A percentile compares a stretch with the other conserved stretches of the same genome.
Conservation (phyloP, 2,113 vertebrate genomes). For the Pitta sordida region DNA sequence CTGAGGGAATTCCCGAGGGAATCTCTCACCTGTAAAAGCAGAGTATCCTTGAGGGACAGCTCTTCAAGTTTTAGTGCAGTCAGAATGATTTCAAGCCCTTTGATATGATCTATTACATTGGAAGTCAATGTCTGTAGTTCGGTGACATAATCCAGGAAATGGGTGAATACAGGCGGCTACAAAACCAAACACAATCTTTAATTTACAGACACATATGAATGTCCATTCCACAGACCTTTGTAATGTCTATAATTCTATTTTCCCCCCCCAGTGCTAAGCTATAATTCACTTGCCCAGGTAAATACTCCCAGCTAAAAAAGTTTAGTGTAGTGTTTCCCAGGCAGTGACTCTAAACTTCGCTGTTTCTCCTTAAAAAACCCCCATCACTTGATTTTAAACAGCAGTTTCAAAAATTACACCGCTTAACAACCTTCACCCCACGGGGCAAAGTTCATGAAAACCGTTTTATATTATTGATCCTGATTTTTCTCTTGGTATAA, state of each 20-base stretch:
- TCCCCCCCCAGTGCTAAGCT: neutral
- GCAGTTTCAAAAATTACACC: neutral
- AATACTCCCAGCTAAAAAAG: neutral
- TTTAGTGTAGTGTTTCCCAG: neutral
- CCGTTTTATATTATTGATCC: neutral
- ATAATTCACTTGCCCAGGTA: neutral
- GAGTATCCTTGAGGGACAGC: slow-evolving; percentile 82
- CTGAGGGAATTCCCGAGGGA: neutral
- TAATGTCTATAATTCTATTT: neutral
- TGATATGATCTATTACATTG: slow-evolving; percentile 86
- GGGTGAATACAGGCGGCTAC: slow-evolving; percentile 86
- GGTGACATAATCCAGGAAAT: slow-evolving; percentile 86
- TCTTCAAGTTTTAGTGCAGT: slow-evolving; percentile 87
- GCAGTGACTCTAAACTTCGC: neutral
- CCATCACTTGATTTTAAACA: neutral
- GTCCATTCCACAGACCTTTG: neutral
- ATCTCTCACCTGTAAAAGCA: slow-evolving; percentile 76
- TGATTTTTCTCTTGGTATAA: neutral
- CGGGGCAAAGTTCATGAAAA: neutral
- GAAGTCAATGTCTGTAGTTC: slow-evolving; percentile 85
- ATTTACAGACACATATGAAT: neutral
- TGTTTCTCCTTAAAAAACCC: neutral
- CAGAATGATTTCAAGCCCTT: slow-evolving; percentile 83
- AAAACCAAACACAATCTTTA: neutral
- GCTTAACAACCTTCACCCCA: neutral